Evolutionary conservation across 2,797 vertebrate genomes (phyloP), one percentile per base, ranked within the genome.

Genomic region (Cuniculus paca): DNA sequence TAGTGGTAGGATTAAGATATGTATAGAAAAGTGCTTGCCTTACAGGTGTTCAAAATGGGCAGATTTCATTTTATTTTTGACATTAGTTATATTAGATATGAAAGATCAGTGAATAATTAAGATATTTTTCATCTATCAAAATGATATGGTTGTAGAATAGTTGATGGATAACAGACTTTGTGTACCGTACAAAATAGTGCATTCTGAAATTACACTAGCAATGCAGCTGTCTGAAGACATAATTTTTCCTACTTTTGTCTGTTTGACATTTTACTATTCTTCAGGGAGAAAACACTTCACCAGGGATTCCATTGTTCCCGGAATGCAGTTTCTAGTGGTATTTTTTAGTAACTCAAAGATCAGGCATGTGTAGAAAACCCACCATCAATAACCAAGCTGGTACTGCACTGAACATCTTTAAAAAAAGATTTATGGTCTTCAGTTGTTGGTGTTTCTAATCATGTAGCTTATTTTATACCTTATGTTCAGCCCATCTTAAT

Each of bases 171-270:
- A 83, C 36, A 56, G 95, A 81, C 24, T 90, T 70, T 95, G 60
- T 90, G 78, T 2, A 86, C 20, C 72, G 34, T 26, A 78, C 0
- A 0, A n/a, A 95, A 81, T 70, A 52, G 74, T 36, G 83, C 68
- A 39, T 92, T 96, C 58, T 81, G 52, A 82, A 61, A 58, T 80
- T 81, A 50, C 0, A 91, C 1, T 42, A 60, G 50, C 42, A 54
- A 52, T 68, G 52, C 52, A 92, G 94, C 70, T 97, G 34, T 96
- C 92, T 92, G 88, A 93, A 96, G 80, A 97, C 78, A 95, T 56
- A 94, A 95, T 88, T 96, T 74, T 63, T 92, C 77, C 84, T 95
- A 83, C 83, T 98, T 98, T 96, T 75, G 92, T 96, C 91, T 97
- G 60, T 94, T 96, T 97, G 96, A 93, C 65, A 96, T 95, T 98